A percentile compares a stretch with the other conserved stretches of the same genome.
phyloP scores from a whole-genome alignment of 2,797 vertebrate genomes.

The Chromobotia macracanthus region DNA sequence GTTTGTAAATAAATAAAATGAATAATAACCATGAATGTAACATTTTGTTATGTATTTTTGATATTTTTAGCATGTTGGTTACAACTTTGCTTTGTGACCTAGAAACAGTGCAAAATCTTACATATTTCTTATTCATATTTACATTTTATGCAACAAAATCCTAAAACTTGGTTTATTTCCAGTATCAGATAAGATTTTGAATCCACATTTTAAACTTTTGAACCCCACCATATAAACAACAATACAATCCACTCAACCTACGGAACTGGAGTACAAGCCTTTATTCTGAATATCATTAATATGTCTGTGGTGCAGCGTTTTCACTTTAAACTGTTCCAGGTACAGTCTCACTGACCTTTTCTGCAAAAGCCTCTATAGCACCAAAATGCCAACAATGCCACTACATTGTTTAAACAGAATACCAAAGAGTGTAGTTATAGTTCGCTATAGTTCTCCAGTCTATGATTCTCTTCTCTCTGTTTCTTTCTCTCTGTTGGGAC shows the following conservation, averaged over 20 bases:
- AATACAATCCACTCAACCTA: slow-evolving; percentile 37
- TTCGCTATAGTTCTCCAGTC: slow-evolving; percentile 13
- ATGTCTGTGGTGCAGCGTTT: slow-evolving; percentile 40
- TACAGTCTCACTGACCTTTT: slow-evolving; percentile 53
- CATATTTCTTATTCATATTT: too few relatives aligned
- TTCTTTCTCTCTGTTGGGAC: slow-evolving; percentile 39
- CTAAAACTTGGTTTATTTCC: neutral
- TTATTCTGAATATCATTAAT: slow-evolving; percentile 44
- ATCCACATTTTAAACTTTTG: neutral
- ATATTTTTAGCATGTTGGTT: too few relatives aligned
- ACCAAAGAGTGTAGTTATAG: slow-evolving; percentile 34
- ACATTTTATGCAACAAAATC: neutral
- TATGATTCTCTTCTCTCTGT: neutral
- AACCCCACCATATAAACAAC: slow-evolving; percentile 52
- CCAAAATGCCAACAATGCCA: slow-evolving; percentile 39
- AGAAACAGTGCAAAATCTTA: too few relatives aligned
- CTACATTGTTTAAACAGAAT: slow-evolving; percentile 44
- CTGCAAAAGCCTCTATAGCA: slow-evolving; percentile 43
- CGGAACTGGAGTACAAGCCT: slow-evolving; percentile 15
- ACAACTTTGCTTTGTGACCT: too few relatives aligned
- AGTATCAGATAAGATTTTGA: neutral
- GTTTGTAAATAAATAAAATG: too few relatives aligned
- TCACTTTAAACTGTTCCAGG: slow-evolving; percentile 49
- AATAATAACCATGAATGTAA: too few relatives aligned
- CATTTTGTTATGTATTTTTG: too few relatives aligned